Conservation (phyloP, 2,888 invertebrate genomes). For the Zele albiditarsus region DNA sequence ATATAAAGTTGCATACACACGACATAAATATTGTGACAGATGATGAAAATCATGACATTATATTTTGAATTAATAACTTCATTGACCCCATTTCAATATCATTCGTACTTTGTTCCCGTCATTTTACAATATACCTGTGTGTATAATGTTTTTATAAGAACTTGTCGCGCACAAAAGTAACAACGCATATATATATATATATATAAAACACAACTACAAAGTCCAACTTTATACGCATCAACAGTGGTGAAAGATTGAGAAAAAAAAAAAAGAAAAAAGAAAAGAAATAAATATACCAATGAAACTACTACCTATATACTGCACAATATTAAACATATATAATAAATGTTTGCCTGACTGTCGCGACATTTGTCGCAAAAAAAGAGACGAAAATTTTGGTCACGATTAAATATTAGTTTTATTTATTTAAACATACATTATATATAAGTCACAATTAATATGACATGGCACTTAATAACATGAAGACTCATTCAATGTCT, state of each 20-base stretch:
- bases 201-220: slow-evolving; percentile 28
- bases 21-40: background rate
- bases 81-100: slow-evolving; percentile 27
- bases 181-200: background rate
- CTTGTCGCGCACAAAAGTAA: slow-evolving; percentile 11
- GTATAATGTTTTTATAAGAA: slow-evolving; percentile 27
- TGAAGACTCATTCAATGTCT: background rate
- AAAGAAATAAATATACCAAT: background rate
- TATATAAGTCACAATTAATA: background rate
- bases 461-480: slow-evolving; percentile 5
- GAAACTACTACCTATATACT: background rate
- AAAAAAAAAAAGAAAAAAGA: background rate
- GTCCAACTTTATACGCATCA: slow-evolving; percentile 18
- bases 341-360: slow-evolving; percentile 28
- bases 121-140: slow-evolving; percentile 17
- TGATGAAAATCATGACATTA: background rate
- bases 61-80: slow-evolving; percentile 37
- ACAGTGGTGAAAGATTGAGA: background rate
- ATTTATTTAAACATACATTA: background rate
- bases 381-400: slow-evolving; percentile 11
- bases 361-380: slow-evolving; percentile 11
- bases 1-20: background rate
- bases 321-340: background rate
- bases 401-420: slow-evolving; percentile 1
- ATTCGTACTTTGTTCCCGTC: slow-evolving; percentile 43